Base-by-base conservation (phyloP, 2,113 vertebrate genomes). In the Stigmatopora nigra region DNA sequence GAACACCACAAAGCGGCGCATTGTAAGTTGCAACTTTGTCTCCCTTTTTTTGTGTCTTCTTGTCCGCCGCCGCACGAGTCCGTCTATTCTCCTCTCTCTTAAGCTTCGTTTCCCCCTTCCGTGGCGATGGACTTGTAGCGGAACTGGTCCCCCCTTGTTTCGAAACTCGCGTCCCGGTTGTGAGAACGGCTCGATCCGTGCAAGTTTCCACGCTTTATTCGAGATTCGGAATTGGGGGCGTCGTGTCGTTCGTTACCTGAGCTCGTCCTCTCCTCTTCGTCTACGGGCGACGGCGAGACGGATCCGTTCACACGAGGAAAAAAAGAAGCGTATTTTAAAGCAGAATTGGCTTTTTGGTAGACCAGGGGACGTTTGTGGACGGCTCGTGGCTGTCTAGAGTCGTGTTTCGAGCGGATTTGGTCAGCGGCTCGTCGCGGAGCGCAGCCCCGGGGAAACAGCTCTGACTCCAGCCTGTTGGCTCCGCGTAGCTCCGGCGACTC, bases 11-110 rank as follows among this genome's bases (percentile, higher is more conserved):
- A 89, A 92, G 88, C 90, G 89, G 87, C 90, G 13, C 88, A 93
- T 94, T 92, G 94, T 96, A 95, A 95, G 94, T 96, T 94, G 89
- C 89, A 94, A 94, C 93, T 95, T 93, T 91, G 84, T 91, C 86
- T 91, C 84, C 83, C 87, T 87, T 88, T 71, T 69, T 79, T 70
- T 82, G 71, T 88, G 73, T 56, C 12, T 56, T 55, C 22, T 56
- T 56, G 22, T 31, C 25, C 13, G 53, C 25, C 13, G 53, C 53
- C 25, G 80, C 78, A 75, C 87, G 85, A 85, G 87, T 83, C 83
- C 86, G 77, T 84, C 87, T 82, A 85, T 81, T 82, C 87, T 82
- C 71, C 87, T 82, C 71, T 80, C 83, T 77, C 64, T 31, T 31
- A 31, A 75, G 69, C 73, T 78, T 86, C 83, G 38, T 82, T 51